Evolutionary conservation across 2,888 invertebrate genomes (phyloP), one percentile per base, ranked within the genome.

Genomic region (Drosophila affinis): DNA sequence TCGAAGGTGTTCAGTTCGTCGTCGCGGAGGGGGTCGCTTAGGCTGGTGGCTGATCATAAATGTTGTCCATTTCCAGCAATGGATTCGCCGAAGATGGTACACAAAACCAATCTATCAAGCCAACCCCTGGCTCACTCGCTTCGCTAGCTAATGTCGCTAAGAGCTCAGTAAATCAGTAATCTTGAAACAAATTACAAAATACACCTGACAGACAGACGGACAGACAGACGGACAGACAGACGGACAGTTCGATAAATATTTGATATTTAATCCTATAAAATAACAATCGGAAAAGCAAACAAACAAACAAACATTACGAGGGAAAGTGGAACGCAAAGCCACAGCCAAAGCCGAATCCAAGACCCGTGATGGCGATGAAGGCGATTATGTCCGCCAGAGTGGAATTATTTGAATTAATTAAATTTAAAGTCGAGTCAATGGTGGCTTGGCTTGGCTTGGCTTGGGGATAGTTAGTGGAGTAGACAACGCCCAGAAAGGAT

Each of bases 251-350:
- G 72, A 70, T 79, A 85, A 85, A 85, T 85, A 85, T 85, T 85
- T 87, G 81, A 85, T 76, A 82, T 85, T 85, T 87, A 83, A 87
- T 87, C 79, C 79, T 79, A 82, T 82, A 74, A 76, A 81, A 83
- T 67, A 73, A 73, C 72, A 75, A 70, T 69, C 77, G 60, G 68
- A 71, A 49, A 71, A 54, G 67, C 3, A 21, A 24, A 5, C 68
- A 67, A 47, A 59, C 39, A 18, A 65, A 53, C 46, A 34, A 9
- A 47, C 29, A 5, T 51, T 3, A 21, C 12, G 48, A 14, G 45
- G 52, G n/a, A 27, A n/a, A n/a, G 45, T 47, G 29, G 44, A 61
- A 58, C 32, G 52, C 32, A 32, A 32, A 27, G 27, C 27, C 27
- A 7, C 9, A 9, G 54, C 18, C 48, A 29, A 51, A 51, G 34